A percentile compares a stretch with the other conserved stretches of the same genome.
Conservation (phyloP, 1,140 invertebrate species). For the Ruditapes philippinarum region DNA sequence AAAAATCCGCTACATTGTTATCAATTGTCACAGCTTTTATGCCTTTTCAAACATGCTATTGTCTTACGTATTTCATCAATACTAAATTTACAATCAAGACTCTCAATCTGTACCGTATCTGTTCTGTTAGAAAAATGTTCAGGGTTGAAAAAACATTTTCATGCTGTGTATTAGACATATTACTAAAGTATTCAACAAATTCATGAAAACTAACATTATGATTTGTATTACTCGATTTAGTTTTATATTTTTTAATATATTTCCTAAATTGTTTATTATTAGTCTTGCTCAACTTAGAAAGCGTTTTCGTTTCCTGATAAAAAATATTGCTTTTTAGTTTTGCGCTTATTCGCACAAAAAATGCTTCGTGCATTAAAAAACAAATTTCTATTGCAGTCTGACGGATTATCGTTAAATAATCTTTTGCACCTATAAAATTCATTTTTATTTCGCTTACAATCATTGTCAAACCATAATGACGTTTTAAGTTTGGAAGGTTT, state of each 20-base stretch:
- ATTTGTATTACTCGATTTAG: neutral
- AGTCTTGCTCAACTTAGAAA: neutral
- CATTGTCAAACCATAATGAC: constrained; percentile 23
- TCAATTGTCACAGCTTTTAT: neutral
- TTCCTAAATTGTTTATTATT: constrained; percentile 1
- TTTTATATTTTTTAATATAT: neutral
- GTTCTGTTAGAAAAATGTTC: neutral
- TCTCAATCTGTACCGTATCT: neutral
- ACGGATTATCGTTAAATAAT: neutral
- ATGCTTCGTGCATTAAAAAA: neutral
- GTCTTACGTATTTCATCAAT: neutral
- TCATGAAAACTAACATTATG: no score
- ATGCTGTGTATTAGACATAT: neutral
- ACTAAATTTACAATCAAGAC: neutral
- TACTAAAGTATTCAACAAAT: constrained; percentile 15
- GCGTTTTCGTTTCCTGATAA: neutral
- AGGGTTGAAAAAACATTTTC: neutral
- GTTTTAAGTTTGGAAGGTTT: neutral
- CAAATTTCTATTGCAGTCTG: neutral
- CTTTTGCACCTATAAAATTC: constrained; percentile 3
- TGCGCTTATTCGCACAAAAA: neutral
- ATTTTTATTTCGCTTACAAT: neutral
- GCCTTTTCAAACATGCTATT: neutral
- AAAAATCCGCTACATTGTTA: constrained; percentile 31
- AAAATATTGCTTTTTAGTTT: neutral